Evolutionary conservation across 1,140 invertebrate genomes (phyloP).

Genomic region (Eumaeus atala): DNA sequence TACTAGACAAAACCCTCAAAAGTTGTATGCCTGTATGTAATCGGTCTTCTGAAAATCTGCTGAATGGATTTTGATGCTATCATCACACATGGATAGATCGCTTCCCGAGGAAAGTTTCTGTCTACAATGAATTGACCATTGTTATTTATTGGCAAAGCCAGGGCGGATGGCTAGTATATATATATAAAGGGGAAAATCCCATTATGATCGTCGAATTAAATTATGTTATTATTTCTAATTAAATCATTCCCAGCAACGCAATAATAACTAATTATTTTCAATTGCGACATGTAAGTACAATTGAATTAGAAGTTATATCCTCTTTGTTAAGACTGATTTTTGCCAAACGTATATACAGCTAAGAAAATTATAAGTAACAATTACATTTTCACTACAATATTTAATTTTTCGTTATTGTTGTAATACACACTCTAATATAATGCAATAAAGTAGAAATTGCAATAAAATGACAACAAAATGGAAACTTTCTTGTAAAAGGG

Average conservation of each 20-base stretch:
- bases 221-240: constrained; percentile 4
- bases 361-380: constrained; percentile 10
- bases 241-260: neutral
- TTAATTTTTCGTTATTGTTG: constrained; percentile 8
- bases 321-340: neutral
- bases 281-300: neutral
- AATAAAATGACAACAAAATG: neutral
- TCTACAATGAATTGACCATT: too few species aligned
- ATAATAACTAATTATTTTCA: constrained; percentile 7
- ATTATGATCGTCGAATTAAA: neutral
- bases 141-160: too few species aligned
- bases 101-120: too few species aligned
- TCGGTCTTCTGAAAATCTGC: too few species aligned
- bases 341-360: neutral
- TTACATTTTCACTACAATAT: constrained; percentile 9
- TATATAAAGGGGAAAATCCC: neutral
- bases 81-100: too few species aligned
- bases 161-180: too few species aligned
- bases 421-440: neutral
- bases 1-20: too few species aligned
- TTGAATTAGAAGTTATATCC: neutral
- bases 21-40: too few species aligned
- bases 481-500: constrained; percentile 3
- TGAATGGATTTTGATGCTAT: too few species aligned
- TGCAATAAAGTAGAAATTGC: neutral